These are phyloP conservation scores for Thecophora atra DNA, from an alignment of 2,888 invertebrate genomes.

Conservation along the genomic window DNA sequence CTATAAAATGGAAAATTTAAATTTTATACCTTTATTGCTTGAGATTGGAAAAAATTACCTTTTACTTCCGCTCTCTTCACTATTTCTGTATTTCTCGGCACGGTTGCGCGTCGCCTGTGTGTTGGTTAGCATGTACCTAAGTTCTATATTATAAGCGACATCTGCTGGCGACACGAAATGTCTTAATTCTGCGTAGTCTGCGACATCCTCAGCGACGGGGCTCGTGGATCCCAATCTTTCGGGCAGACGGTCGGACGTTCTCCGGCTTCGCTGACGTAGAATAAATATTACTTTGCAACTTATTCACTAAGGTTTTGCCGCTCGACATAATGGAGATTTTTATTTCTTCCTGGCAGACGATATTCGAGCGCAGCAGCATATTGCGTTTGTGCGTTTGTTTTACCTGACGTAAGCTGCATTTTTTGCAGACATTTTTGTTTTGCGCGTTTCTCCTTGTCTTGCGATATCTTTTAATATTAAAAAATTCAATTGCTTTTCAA, in stretches of 20 bases:
- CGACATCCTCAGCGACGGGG: background rate
- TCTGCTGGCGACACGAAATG: slow-evolving; percentile 1
- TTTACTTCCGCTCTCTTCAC: background rate
- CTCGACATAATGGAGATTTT: slow-evolving; percentile 23
- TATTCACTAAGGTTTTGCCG: slow-evolving; percentile 2
- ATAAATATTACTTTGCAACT: slow-evolving; percentile 14
- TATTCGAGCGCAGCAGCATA: slow-evolving; percentile 4
- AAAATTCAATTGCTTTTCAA: slow-evolving; percentile 25
- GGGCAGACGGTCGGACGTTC: background rate
- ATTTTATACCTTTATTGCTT: background rate
- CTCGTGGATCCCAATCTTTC: background rate
- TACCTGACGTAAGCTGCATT: slow-evolving; percentile 19
- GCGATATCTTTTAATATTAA: background rate
- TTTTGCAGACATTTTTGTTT: slow-evolving; percentile 8
- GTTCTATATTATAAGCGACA: background rate
- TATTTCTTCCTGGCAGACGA: slow-evolving; percentile 5
- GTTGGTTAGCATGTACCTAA: background rate
- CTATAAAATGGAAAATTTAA: background rate
- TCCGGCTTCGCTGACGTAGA: background rate
- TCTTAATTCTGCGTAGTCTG: background rate
- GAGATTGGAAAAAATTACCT: background rate
- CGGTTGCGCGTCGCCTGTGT: background rate
- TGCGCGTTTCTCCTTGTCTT: background rate
- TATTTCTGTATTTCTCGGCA: too few relatives aligned
- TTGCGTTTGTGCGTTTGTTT: slow-evolving; percentile 15